A percentile compares a stretch with the other conserved stretches of the same genome.
Evolutionary conservation across 2,113 vertebrate genomes (phyloP).

Genomic region (Blennius ocellaris): DNA sequence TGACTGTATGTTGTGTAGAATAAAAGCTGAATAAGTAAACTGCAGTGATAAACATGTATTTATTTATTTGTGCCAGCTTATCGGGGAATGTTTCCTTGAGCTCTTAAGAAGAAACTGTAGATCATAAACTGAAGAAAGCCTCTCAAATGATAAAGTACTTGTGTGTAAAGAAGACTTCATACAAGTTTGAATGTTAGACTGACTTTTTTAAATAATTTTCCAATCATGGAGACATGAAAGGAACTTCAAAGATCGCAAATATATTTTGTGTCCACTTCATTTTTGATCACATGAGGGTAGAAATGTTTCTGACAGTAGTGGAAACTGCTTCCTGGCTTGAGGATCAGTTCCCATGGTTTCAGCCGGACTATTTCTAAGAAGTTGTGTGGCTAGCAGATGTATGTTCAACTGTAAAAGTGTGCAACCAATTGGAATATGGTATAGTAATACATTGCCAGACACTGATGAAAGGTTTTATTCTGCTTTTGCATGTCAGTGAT

Average conservation of each 20-base stretch:
- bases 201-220: no score
- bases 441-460: not conserved
- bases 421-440: not conserved
- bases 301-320: not conserved
- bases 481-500: not conserved
- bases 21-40: not conserved
- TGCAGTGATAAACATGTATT: not conserved
- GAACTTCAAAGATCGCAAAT: no score
- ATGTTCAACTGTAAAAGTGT: not conserved
- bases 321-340: not conserved
- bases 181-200: no score
- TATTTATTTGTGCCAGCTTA: not conserved
- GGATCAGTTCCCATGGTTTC: not conserved
- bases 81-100: no score
- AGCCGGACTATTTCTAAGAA: not conserved
- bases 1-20: not conserved
- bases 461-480: not conserved
- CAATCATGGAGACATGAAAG: no score
- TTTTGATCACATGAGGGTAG: no score
- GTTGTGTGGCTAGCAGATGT: not conserved
- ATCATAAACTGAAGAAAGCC: no score
- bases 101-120: no score
- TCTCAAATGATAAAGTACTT: no score
- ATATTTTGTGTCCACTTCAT: no score
- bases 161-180: no score